Conservation (phyloP, 1,140 invertebrate species). For the Neodiprion lecontei region DNA sequence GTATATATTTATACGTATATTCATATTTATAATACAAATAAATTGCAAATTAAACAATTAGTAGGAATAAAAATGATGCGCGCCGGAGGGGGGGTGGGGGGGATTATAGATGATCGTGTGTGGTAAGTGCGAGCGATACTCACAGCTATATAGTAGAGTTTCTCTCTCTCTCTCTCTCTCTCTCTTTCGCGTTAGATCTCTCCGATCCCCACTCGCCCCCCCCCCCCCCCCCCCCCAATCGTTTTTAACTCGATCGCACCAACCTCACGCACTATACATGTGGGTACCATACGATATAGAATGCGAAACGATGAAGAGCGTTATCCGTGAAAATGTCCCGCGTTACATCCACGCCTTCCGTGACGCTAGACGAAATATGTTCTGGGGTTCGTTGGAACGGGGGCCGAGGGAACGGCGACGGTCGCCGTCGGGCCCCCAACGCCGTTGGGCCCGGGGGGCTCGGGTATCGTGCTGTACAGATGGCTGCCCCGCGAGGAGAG, state of each 20-base stretch:
- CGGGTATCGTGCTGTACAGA: conserved; percentile 65
- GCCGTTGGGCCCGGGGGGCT: conserved; percentile 51
- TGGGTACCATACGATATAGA: neutral
- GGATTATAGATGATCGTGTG: neutral
- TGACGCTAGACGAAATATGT: conserved; percentile 59
- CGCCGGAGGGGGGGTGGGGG: neutral
- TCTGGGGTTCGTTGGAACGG: conserved; percentile 52
- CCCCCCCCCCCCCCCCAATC: neutral
- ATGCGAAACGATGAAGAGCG: too few relatives aligned
- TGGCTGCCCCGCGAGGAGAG: conserved; percentile 59
- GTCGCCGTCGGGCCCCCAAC: conserved; percentile 31
- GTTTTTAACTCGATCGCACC: neutral
- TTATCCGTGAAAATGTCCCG: neutral
- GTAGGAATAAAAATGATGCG: neutral
- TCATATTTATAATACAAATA: neutral
- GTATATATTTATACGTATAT: neutral
- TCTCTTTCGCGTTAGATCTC: neutral
- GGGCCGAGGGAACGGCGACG: conserved; percentile 36
- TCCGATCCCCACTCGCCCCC: neutral
- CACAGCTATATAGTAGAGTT: too few relatives aligned
- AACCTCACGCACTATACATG: neutral
- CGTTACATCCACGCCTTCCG: neutral
- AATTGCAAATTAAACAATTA: neutral
- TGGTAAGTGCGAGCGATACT: neutral
- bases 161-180: neutral